A percentile compares a stretch with the other conserved stretches of the same genome.
Evolutionary conservation across 2,888 invertebrate genomes (phyloP).

Genomic region (Coecobrya sp.): DNA sequence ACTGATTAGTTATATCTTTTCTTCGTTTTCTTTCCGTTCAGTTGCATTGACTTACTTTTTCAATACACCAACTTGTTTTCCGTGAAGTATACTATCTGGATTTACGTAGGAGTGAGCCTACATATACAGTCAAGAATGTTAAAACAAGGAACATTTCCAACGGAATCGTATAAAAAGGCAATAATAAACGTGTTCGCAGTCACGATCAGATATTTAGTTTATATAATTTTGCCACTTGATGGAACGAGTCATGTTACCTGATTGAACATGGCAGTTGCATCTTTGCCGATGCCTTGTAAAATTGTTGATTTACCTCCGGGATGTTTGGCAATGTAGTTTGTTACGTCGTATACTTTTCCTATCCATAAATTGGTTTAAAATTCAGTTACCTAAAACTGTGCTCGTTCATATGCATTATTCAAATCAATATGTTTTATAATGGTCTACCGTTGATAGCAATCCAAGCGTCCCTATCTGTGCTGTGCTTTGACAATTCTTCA

Average conservation of each 20-base stretch:
- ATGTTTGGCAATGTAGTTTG: constrained; percentile 40
- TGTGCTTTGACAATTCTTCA: constrained; percentile 58
- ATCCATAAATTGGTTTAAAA: not conserved
- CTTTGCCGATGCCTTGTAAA: constrained; percentile 64
- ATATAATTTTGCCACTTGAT: not conserved
- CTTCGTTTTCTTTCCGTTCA: not conserved
- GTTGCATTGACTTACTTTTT: constrained; percentile 28
- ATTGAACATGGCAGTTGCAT: constrained; percentile 52
- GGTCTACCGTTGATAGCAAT: constrained; percentile 54
- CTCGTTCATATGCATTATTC: not conserved
- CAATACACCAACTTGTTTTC: constrained; percentile 60
- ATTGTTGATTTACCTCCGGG: constrained; percentile 59
- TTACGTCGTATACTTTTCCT: constrained; percentile 72
- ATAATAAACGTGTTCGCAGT: not conserved
- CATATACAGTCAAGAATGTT: not conserved
- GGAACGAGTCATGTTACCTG: not conserved
- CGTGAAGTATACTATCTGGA: constrained; percentile 18
- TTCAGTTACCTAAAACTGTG: not conserved
- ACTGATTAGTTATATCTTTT: not conserved
- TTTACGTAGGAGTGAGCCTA: constrained; percentile 58
- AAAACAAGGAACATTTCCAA: not conserved
- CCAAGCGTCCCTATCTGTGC: constrained; percentile 58
- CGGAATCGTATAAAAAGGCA: not conserved
- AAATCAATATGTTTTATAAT: not conserved
- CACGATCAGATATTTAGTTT: not conserved